Percentiles rank a stretch among this genome's conserved stretches.
Conservation (phyloP, 2,888 invertebrate species). For the Drosophila percnosoma region DNA sequence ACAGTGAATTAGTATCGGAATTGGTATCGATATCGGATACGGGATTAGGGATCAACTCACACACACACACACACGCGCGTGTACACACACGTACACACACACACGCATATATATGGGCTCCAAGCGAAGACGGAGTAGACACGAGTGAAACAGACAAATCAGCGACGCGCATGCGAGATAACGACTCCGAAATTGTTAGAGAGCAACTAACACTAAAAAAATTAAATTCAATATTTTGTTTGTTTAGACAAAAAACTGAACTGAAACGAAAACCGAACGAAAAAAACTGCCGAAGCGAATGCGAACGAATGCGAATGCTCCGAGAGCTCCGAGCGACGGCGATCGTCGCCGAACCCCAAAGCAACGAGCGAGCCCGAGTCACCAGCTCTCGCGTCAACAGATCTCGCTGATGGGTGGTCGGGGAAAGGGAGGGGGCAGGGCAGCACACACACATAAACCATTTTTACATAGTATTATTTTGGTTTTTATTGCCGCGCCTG, state of each 20-base stretch:
- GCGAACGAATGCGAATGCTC: slow-evolving; percentile 70
- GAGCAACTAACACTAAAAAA: slow-evolving; percentile 84
- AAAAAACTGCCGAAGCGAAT: slow-evolving; percentile 65
- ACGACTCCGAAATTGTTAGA: slow-evolving; percentile 84
- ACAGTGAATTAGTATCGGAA: neutral
- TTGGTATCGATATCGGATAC: slow-evolving; percentile 6
- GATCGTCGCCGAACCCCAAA: slow-evolving; percentile 19
- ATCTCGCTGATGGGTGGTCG: slow-evolving; percentile 16
- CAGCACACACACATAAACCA: slow-evolving; percentile 63
- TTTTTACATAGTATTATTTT: slow-evolving; percentile 79
- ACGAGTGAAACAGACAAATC: slow-evolving; percentile 27
- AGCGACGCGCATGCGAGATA: slow-evolving; percentile 83
- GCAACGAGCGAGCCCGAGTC: slow-evolving; percentile 20
- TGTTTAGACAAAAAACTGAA: slow-evolving; percentile 80
- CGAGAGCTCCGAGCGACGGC: slow-evolving; percentile 41
- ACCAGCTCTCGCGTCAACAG: slow-evolving; percentile 36
- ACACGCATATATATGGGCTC: slow-evolving; percentile 10
- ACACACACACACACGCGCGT: slow-evolving; percentile 25
- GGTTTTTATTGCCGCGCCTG: slow-evolving; percentile 64
- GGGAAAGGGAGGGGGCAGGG: neutral
- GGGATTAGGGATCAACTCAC: slow-evolving; percentile 18
- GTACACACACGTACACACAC: slow-evolving; percentile 25
- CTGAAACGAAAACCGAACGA: slow-evolving; percentile 53
- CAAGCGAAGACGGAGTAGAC: slow-evolving; percentile 1
- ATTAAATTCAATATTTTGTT: slow-evolving; percentile 83